phyloP scores from a whole-genome alignment of 2,888 invertebrate species.

The Drosophila rubida region DNA sequence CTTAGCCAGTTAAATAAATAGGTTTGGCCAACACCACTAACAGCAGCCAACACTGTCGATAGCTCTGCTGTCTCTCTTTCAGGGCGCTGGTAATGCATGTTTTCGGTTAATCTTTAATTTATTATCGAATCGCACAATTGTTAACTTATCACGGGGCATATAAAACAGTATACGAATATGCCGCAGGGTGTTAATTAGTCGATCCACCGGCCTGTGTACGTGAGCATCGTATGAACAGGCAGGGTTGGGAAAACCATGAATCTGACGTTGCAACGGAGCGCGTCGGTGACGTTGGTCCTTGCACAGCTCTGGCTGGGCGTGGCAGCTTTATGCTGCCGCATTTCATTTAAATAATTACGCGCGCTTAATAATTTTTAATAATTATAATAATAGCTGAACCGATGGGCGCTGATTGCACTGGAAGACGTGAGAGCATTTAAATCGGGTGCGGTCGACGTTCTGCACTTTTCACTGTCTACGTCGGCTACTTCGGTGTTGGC shows the following conservation, averaged over 20 bases:
- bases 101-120: constrained; percentile 19
- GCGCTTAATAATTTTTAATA: constrained; percentile 79
- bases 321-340: constrained; percentile 63
- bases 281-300: constrained; percentile 30
- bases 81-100: constrained; percentile 12
- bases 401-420: constrained; percentile 69
- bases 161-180: constrained; percentile 25
- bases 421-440: constrained; percentile 72
- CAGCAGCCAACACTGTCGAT: neutral
- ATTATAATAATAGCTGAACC: constrained; percentile 69
- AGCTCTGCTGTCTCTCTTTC: neutral
- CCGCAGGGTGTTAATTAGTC: constrained; percentile 70
- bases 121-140: constrained; percentile 28
- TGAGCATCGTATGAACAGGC: constrained; percentile 29
- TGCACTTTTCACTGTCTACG: constrained; percentile 30
- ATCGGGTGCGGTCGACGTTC: constrained; percentile 19
- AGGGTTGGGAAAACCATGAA: constrained; percentile 34
- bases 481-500: constrained; percentile 32
- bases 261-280: constrained; percentile 5
- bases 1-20: constrained; percentile 21
- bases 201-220: constrained; percentile 37
- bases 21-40: constrained; percentile 25
- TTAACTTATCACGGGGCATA: constrained; percentile 19
- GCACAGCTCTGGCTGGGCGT: constrained; percentile 39
- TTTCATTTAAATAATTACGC: constrained; percentile 82